phyloP scores from a whole-genome alignment of 2,888 invertebrate species.

The Eudasyphora cyanicolor region DNA sequence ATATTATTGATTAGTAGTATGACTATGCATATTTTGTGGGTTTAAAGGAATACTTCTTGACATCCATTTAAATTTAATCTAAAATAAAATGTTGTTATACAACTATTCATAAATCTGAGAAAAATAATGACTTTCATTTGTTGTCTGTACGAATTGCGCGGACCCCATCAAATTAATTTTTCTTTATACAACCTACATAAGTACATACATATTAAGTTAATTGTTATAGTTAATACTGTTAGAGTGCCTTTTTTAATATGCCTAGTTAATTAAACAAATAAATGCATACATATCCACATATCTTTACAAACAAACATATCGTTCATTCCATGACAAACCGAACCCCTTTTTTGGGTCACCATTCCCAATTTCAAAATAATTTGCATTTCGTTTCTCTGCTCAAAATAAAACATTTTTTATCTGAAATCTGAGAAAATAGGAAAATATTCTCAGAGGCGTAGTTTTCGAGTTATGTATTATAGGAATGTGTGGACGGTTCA shows the following conservation, averaged over 20 bases:
- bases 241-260: neutral
- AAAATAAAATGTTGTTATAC: neutral
- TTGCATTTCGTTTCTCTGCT: too few relatives aligned
- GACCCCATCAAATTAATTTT: neutral
- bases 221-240: constrained; percentile 30
- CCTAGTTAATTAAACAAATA: constrained; percentile 1
- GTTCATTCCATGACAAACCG: too few relatives aligned
- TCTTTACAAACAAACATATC: neutral
- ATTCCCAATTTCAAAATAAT: too few relatives aligned
- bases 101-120: neutral
- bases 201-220: neutral
- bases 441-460: too few relatives aligned
- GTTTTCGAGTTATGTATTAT: too few relatives aligned
- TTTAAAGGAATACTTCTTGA: neutral
- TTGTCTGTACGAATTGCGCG: neutral
- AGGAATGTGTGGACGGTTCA: too few relatives aligned
- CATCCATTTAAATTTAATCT: neutral
- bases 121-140: neutral
- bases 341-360: too few relatives aligned
- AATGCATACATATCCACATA: neutral
- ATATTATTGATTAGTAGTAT: neutral
- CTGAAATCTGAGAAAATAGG: too few relatives aligned
- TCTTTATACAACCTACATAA: too few relatives aligned
- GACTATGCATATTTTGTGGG: constrained; percentile 26
- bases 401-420: too few relatives aligned